phyloP scores from a whole-genome alignment of 2,797 vertebrate species.

The Hozukius guyotensis region DNA sequence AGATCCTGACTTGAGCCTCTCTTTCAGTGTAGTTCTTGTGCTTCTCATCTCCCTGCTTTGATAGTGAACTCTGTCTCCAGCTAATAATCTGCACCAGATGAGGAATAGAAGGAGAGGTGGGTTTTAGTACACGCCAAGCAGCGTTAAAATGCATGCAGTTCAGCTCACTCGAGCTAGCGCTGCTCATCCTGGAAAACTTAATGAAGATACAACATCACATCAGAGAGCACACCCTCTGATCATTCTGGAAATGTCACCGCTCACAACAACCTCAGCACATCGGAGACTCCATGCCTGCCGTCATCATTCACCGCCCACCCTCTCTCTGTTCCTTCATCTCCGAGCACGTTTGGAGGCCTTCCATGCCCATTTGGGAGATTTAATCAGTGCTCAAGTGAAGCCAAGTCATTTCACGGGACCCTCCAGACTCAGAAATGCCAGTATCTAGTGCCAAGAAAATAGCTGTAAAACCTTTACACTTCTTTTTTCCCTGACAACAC shows the following conservation, averaged over 20 bases:
- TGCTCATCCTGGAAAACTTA: conserved; percentile 40
- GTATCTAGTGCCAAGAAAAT: conserved; percentile 59
- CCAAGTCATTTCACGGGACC: conserved; percentile 64
- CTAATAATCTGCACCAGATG: conserved; percentile 71
- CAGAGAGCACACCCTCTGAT: conserved; percentile 12
- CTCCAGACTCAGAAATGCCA: conserved; percentile 54
- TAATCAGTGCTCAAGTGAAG: conserved; percentile 46
- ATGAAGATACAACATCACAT: conserved; percentile 8
- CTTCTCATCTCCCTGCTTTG: conserved; percentile 21
- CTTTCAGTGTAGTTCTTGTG: conserved; percentile 12
- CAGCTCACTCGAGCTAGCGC: neutral
- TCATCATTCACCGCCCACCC: neutral
- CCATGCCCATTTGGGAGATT: conserved; percentile 54
- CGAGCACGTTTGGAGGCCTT: conserved; percentile 39
- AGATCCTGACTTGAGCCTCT: conserved; percentile 2
- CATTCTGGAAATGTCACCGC: conserved; percentile 23
- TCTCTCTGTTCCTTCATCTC: conserved; percentile 32
- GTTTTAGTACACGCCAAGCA: conserved; percentile 11
- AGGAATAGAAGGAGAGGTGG: conserved; percentile 31
- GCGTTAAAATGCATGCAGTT: conserved; percentile 10
- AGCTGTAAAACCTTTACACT: conserved; percentile 56
- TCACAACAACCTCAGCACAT: conserved; percentile 13
- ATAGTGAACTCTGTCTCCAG: conserved; percentile 32
- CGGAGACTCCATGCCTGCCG: conserved; percentile 1
- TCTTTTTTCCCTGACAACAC: conserved; percentile 35